A percentile compares a stretch with the other conserved stretches of the same genome.
Conservation (phyloP, 2,113 vertebrate species). For the Periophthalmus modestus region DNA sequence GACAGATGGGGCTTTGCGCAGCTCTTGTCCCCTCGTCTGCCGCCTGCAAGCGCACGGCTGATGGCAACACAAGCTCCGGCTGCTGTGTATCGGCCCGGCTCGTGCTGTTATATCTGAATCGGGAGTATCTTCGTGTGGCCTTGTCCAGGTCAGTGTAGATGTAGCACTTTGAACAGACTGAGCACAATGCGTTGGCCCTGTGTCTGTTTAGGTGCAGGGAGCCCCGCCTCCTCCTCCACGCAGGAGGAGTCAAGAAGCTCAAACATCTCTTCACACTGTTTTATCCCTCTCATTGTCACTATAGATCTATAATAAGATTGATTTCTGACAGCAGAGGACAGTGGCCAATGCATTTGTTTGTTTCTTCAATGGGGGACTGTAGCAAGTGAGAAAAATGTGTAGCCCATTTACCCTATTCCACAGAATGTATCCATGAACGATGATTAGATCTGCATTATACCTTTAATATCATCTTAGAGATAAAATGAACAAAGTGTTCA, state of each 20-base stretch:
- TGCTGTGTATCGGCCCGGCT: background rate
- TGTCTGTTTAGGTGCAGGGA: conserved; percentile 75
- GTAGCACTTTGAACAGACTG: conserved; percentile 64
- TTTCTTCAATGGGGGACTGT: background rate
- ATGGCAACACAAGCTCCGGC: conserved; percentile 24
- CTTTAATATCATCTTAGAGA: background rate
- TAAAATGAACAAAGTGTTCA: background rate
- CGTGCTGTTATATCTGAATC: conserved; percentile 8
- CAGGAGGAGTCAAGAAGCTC: conserved; percentile 71
- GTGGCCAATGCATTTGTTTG: background rate
- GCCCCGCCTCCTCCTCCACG: conserved; percentile 65
- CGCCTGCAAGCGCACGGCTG: conserved; percentile 32
- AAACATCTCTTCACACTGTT: conserved; percentile 40
- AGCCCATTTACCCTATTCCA: background rate
- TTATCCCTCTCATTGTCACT: conserved; percentile 48
- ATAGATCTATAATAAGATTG: conserved; percentile 26
- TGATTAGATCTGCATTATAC: background rate
- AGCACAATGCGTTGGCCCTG: conserved; percentile 68
- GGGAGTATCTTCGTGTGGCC: conserved; percentile 19
- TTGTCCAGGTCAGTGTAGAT: conserved; percentile 17
- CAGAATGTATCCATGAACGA: background rate
- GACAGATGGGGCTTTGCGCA: conserved; percentile 29
- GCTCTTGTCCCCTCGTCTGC: conserved; percentile 25
- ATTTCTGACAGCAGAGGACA: conserved; percentile 10
- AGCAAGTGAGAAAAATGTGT: background rate